A percentile compares a stretch with the other conserved stretches of the same genome.
These are phyloP conservation scores for Cygnus atratus DNA, from an alignment of 2,113 vertebrate genomes.

Conservation along the genomic window DNA sequence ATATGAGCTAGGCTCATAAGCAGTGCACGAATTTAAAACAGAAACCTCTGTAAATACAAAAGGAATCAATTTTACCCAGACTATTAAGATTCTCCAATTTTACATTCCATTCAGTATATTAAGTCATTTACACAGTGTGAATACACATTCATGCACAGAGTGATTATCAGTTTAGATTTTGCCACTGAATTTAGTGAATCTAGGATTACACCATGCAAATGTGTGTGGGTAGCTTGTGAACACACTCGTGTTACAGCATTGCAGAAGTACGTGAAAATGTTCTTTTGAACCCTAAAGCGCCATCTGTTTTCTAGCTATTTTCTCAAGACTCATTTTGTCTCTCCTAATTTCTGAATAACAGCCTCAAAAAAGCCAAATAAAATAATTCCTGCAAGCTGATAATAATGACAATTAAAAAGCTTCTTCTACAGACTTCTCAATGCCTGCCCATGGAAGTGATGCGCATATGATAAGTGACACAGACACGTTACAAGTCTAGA, in stretches of 20 bases:
- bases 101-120: background rate
- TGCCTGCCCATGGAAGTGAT: background rate
- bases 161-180: background rate
- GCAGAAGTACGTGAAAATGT: background rate
- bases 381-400: background rate
- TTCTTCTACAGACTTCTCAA: background rate
- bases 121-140: background rate
- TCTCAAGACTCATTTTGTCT: background rate
- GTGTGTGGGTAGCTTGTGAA: background rate
- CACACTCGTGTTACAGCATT: background rate
- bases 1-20: background rate
- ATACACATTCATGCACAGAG: background rate
- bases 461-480: no score
- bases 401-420: background rate
- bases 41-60: background rate
- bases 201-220: background rate
- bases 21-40: background rate
- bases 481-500: background rate
- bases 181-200: background rate
- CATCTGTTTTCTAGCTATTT: constrained; percentile 34
- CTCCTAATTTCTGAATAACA: background rate
- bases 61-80: background rate
- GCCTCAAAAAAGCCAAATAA: background rate
- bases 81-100: background rate
- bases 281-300: background rate